phyloP scores from a whole-genome alignment of 2,113 vertebrate species.

The Ursus arctos region DNA sequence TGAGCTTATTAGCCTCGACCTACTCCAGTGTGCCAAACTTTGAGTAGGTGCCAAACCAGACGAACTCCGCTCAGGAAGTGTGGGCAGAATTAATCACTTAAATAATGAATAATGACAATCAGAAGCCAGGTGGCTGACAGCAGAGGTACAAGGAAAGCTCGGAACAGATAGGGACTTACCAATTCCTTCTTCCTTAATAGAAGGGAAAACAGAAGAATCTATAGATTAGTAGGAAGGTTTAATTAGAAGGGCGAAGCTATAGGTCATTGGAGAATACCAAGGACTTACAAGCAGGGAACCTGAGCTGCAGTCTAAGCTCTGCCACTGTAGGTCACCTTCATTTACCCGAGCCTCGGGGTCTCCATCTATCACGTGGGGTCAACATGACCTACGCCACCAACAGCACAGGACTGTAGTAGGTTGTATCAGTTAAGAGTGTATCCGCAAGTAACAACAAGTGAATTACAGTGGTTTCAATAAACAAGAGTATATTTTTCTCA shows the following conservation, averaged over 20 bases:
- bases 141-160: not conserved
- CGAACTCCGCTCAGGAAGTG: not conserved
- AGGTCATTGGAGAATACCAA: not conserved
- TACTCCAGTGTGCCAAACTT: not conserved
- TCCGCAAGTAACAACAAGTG: not conserved
- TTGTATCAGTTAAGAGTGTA: not conserved
- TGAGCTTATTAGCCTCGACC: not conserved
- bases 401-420: not conserved
- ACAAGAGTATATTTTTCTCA: not conserved
- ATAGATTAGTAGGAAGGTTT: not conserved
- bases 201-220: not conserved
- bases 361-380: not conserved
- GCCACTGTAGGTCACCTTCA: not conserved
- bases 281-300: not conserved
- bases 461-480: not conserved
- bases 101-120: not conserved
- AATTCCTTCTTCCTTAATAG: conserved; percentile 13
- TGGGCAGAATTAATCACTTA: not conserved
- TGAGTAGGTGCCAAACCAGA: not conserved
- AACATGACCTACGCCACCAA: not conserved
- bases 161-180: not conserved
- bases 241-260: not conserved
- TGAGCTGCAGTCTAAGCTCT: not conserved
- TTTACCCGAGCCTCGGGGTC: not conserved
- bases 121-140: not conserved